These are phyloP conservation scores for Wasmannia auropunctata DNA, from an alignment of 1,140 invertebrate species.

Conservation along the genomic window DNA sequence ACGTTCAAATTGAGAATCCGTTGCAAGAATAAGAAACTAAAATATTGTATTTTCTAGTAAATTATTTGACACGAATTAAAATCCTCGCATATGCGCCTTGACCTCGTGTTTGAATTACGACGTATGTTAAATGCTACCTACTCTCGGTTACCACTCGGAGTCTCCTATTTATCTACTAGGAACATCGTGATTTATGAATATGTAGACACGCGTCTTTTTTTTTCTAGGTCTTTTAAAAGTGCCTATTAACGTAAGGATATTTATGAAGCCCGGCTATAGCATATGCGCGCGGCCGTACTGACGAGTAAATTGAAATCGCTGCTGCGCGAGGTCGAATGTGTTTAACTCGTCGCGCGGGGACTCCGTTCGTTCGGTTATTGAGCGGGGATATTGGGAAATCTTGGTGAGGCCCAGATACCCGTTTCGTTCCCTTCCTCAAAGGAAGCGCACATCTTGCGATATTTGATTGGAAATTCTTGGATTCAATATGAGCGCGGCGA, in stretches of 20 bases:
- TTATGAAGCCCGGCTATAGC: conserved; percentile 2
- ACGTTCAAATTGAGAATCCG: background rate
- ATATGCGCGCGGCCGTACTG: background rate
- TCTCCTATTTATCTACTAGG: background rate
- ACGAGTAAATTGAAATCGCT: conserved; percentile 31
- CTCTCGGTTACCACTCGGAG: background rate
- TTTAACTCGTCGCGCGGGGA: conserved; percentile 20
- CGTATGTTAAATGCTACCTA: conserved; percentile 14
- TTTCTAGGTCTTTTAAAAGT: background rate
- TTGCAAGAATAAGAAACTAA: background rate
- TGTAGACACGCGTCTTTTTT: conserved; percentile 10
- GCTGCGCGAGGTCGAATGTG: background rate
- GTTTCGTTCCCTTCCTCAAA: conserved; percentile 36
- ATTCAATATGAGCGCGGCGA: conserved; percentile 52
- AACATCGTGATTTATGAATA: conserved; percentile 39
- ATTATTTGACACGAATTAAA: background rate
- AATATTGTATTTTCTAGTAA: background rate
- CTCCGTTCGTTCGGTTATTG: conserved; percentile 9
- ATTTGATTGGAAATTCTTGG: conserved; percentile 57
- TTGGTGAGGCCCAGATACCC: background rate
- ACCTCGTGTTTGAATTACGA: conserved; percentile 28
- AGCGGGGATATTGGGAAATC: conserved; percentile 47
- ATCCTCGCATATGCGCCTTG: background rate
- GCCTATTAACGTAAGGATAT: conserved; percentile 17
- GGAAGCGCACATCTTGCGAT: conserved; percentile 29